Base-by-base conservation (phyloP, 1,140 invertebrate genomes). In the Portunus trituberculatus region DNA sequence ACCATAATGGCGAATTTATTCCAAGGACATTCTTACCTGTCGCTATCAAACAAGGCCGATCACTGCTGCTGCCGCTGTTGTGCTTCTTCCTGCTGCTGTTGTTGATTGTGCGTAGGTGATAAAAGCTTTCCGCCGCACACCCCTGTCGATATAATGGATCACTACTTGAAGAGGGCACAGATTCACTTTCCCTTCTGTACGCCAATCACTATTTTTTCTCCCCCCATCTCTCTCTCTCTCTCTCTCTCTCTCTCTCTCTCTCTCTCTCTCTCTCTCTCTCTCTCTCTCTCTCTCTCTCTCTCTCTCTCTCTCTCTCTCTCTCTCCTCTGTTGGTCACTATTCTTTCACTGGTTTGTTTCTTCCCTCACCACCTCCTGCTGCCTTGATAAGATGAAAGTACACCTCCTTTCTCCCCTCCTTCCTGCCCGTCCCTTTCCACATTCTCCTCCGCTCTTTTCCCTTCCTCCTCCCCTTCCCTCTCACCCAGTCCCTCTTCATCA, bases 311-410 rank as follows among this genome's bases (percentile, higher is more conserved):
- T 39, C 39, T 59, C 67, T 76, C 67, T 25, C 67, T 76, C 20
- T 25, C 12, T 76, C 8, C 67, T 25, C n/a, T 76, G 67, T 76
- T 76, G 67, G 67, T n/a, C 67, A 76, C 12, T 76, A 76, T 7
- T 76, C 67, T 76, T 76, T 76, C 67, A 76, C 67, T n/a, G 67
- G 67, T 20, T 76, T 76, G n/a, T 76, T n/a, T 76, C 67, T 76
- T 20, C 20, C 25, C 67, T 25, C 67, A 25, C 25, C 67, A 25
- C 20, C 67, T n/a, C 20, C 67, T 76, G 67, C 6, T 76, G 67
- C 6, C 12, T n/a, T 76, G 67, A 20, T n/a, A 20, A 20, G 67
- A 76, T 76, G 67, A 76, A 76, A 76, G 67, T 76, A n/a, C 16
- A 7, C 67, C 67, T 20, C 67, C 67, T n/a, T 76, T 76, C n/a